Evolutionary conservation across 2,888 invertebrate species (phyloP).

Genomic region (Tiliacea aurago): DNA sequence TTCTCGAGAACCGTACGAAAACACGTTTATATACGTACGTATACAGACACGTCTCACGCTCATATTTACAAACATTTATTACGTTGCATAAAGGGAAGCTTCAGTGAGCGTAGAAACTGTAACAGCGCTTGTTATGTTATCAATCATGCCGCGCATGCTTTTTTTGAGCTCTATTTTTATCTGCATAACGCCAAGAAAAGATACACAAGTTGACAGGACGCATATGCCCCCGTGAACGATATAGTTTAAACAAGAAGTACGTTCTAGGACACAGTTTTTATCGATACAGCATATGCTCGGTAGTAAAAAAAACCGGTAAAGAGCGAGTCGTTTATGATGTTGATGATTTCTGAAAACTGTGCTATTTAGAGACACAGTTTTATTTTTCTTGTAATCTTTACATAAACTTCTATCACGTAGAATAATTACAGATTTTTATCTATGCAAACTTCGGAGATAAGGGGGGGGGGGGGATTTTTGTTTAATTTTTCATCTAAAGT

Average conservation of each 20-base stretch:
- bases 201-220: constrained; percentile 42
- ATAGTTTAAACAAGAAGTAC: constrained; percentile 39
- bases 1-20: constrained; percentile 31
- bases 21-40: constrained; percentile 38
- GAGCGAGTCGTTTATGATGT: too few species aligned
- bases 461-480: too few species aligned
- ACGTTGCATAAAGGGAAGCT: constrained; percentile 62
- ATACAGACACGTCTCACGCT: constrained; percentile 45
- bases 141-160: constrained; percentile 53
- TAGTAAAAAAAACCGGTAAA: constrained; percentile 1
- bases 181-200: constrained; percentile 46
- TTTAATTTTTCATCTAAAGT: too few species aligned
- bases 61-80: constrained; percentile 66
- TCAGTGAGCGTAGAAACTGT: constrained; percentile 54
- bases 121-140: constrained; percentile 60
- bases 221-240: constrained; percentile 38
- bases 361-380: too few species aligned
- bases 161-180: constrained; percentile 58
- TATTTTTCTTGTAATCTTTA: too few species aligned
- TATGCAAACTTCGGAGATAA: too few species aligned
- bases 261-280: constrained; percentile 30
- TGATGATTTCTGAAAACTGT: too few species aligned
- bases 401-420: too few species aligned
- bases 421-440: too few species aligned
- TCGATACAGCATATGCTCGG: constrained; percentile 1